Evolutionary conservation across 30 jellyfish, hydroid and myxozoan species (phyloP).

Genomic region (Aurelia aurita complex sp. Pacific): DNA sequence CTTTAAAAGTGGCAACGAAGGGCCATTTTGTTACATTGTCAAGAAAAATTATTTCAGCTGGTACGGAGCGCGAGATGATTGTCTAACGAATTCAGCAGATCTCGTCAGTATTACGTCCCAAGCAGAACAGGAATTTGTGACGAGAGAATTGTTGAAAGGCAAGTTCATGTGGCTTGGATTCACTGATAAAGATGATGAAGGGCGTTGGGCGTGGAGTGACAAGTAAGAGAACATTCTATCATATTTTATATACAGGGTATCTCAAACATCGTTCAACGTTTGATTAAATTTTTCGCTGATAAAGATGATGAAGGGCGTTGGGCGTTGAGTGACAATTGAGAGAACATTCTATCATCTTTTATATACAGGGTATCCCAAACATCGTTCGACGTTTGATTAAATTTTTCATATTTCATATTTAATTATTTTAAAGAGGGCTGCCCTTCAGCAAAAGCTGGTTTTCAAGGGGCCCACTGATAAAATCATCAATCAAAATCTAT

Average conservation of each 20-base stretch:
- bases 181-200: slow-evolving; percentile 91
- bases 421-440: too few species aligned
- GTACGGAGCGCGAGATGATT: slow-evolving; percentile 95
- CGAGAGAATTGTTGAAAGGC: slow-evolving; percentile 75
- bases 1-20: slow-evolving; percentile 70
- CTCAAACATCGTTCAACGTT: neutral
- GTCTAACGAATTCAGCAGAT: slow-evolving; percentile 86
- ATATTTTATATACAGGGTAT: neutral
- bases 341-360: neutral
- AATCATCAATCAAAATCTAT: too few species aligned
- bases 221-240: slow-evolving; percentile 47
- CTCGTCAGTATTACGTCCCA: slow-evolving; percentile 83
- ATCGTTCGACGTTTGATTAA: too few species aligned
- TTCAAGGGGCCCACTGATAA: too few species aligned
- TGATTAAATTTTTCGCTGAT: slow-evolving; percentile 66
- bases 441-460: too few species aligned
- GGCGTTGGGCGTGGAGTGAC: slow-evolving; percentile 99
- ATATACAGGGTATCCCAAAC: neutral
- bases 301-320: slow-evolving; percentile 90
- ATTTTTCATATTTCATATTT: too few species aligned
- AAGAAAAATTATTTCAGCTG: slow-evolving; percentile 88
- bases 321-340: slow-evolving; percentile 99
- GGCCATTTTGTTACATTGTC: slow-evolving; percentile 85
- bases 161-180: slow-evolving; percentile 96
- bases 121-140: slow-evolving; percentile 89